Evolutionary conservation across 2,797 vertebrate species (phyloP), one percentile per base, ranked within the genome.

Genomic region (Glyptemys insculpta): DNA sequence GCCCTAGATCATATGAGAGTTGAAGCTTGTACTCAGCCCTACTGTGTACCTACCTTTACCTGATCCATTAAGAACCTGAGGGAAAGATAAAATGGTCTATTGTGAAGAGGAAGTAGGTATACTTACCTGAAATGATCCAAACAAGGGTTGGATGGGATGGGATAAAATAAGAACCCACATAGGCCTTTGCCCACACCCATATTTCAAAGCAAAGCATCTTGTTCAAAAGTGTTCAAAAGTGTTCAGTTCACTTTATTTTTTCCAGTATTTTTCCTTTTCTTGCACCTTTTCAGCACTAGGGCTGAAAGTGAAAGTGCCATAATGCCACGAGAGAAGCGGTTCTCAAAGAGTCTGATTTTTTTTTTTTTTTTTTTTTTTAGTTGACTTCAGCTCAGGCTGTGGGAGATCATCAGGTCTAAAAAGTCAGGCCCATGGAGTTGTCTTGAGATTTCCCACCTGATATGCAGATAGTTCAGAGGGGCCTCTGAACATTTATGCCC

Each of bases 231-330:
- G 81, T 96, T 91, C 79, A 78, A 6, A 86, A 41, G 6, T 78
- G 49, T 90, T 94, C n/a, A 78, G 6, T 34, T 56, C 56, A 83
- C 78, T 18, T 57, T 52, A 18, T 23, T 78, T 87, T 78, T 78
- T 96, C 90, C 1, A 88, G 93, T 90, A 25, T 23, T 78, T 87
- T 78, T 96, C 91, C 1, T 90, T 94, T 90, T 94, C 88, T 79
- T 93, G 89, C 8, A 37, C 91, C 31, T 68, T 94, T 94, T 95
- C 94, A 53, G 88, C 80, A 86, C 84, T 94, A 19, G 54, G 87
- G 27, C 84, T 92, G 86, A 94, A 92, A 94, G 90, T 86, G 91
- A 79, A 88, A 82, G 72, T 90, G 89, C 79, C 6, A 10, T 87
- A 47, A 88, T 93, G 92, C 59, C 31, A 34, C 6, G 6, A 62